A percentile compares a stretch with the other conserved stretches of the same genome.
Conservation (phyloP, 1,140 invertebrate species). For the Sycophaga agraensis region DNA sequence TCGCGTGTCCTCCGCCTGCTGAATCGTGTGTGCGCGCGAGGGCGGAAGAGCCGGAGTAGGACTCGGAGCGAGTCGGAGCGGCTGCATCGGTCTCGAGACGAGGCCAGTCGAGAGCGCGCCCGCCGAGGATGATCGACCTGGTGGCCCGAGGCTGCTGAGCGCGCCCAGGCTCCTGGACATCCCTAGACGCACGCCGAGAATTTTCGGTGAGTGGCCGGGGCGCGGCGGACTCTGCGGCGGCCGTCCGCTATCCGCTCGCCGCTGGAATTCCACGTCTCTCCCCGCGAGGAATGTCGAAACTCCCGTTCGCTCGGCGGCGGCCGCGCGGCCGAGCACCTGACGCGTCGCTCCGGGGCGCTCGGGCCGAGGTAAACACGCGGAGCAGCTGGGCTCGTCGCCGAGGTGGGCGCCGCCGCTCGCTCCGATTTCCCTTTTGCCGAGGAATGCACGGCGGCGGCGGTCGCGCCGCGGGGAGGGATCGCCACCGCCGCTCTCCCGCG, state of each 20-base stretch:
- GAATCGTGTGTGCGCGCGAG: background rate
- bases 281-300: conserved; percentile 24
- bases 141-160: background rate
- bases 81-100: background rate
- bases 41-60: background rate
- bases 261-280: conserved; percentile 7
- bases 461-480: too few species aligned
- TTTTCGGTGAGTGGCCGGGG: conserved; percentile 2
- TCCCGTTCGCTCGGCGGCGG: conserved; percentile 8
- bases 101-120: background rate
- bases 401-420: too few species aligned
- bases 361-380: too few species aligned
- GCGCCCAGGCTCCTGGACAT: too few species aligned
- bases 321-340: background rate
- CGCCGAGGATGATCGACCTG: background rate
- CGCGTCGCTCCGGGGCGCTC: background rate
- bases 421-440: conserved; percentile 1
- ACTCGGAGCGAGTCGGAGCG: too few species aligned
- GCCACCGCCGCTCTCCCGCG: background rate
- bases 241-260: conserved; percentile 1
- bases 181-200: background rate
- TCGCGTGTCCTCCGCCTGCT: too few species aligned
- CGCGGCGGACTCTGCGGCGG: conserved; percentile 14
- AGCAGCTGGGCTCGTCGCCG: too few species aligned
- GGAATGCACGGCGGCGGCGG: background rate